phyloP scores from a whole-genome alignment of 2,797 vertebrate genomes.

The Myotis planiceps region DNA sequence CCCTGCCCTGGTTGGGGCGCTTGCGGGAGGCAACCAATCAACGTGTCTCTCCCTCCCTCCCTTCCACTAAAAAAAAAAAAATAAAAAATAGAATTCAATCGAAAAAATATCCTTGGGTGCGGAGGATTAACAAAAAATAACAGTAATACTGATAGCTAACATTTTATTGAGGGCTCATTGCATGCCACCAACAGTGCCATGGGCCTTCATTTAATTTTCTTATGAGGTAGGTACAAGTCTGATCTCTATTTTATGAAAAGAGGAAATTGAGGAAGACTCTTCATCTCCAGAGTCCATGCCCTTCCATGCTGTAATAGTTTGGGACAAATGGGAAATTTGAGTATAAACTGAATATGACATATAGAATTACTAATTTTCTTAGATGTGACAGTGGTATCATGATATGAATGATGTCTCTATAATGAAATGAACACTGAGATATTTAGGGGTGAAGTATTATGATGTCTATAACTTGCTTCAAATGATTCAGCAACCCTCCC shows the following conservation, averaged over 20 bases:
- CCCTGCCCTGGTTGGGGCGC: no score
- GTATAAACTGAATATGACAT: neutral
- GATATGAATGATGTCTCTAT: neutral
- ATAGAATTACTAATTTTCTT: slow-evolving; percentile 20
- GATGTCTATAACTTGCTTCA: neutral
- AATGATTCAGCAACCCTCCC: neutral
- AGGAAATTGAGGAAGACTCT: slow-evolving; percentile 18
- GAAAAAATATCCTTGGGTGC: no score
- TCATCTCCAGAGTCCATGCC: neutral
- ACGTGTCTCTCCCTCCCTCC: no score
- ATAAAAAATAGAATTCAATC: no score
- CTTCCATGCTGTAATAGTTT: neutral
- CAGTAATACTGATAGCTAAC: neutral
- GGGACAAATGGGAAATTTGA: neutral
- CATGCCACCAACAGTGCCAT: neutral
- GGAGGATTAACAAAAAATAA: no score
- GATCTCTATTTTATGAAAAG: neutral
- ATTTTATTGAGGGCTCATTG: neutral
- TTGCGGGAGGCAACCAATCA: no score
- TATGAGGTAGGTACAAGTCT: neutral
- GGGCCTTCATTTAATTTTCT: neutral
- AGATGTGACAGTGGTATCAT: neutral
- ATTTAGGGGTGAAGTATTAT: neutral
- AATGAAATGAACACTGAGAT: neutral
- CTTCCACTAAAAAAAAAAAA: no score